Conservation (phyloP, 2,888 invertebrate genomes). For the Phytoseiulus persimilis region DNA sequence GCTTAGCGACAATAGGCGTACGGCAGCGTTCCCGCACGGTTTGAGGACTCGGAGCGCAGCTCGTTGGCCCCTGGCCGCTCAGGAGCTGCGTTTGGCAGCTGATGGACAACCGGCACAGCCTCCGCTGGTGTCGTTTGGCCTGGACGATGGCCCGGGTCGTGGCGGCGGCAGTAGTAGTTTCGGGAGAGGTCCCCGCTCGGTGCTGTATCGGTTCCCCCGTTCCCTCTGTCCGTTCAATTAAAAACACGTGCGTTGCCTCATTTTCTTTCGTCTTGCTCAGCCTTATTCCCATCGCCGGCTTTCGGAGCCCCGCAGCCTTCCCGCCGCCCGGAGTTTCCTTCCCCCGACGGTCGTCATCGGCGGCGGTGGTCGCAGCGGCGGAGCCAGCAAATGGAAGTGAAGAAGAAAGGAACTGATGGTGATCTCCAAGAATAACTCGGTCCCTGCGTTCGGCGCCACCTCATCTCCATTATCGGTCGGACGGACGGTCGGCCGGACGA, state of each 20-base stretch:
- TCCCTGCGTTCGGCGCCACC: background rate
- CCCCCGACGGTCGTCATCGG: background rate
- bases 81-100: background rate
- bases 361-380: background rate
- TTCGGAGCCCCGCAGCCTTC: background rate
- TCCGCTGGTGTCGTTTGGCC: background rate
- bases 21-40: background rate
- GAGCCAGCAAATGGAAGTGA: conserved; percentile 6
- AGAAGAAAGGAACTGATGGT: background rate
- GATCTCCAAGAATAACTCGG: conserved; percentile 10
- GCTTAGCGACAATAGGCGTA: background rate
- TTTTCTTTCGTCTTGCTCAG: background rate
- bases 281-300: background rate
- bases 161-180: background rate
- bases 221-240: background rate
- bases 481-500: background rate
- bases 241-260: background rate
- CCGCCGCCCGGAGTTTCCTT: background rate
- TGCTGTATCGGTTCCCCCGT: background rate
- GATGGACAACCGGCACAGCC: background rate
- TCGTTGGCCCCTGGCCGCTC: background rate
- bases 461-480: conserved; percentile 13
- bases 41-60: background rate
- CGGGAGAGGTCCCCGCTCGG: background rate
- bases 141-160: background rate